A percentile compares a stretch with the other conserved stretches of the same genome.
phyloP scores from a whole-genome alignment of 2,113 vertebrate genomes.

The Psophia crepitans region DNA sequence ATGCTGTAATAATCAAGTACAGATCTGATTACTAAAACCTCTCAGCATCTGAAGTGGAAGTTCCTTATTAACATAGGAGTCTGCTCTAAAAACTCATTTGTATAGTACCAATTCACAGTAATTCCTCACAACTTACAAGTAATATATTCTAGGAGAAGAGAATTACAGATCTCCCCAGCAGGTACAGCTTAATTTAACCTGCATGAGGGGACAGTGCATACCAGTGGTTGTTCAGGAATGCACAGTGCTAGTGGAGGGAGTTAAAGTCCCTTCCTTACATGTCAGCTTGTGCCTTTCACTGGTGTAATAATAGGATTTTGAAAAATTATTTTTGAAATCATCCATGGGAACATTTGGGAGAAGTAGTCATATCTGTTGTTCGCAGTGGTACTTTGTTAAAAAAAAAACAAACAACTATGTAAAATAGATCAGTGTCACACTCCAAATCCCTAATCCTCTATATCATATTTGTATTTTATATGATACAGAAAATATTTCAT shows the following conservation, averaged over 20 bases:
- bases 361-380: neutral
- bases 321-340: neutral
- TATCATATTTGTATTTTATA: neutral
- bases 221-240: neutral
- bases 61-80: neutral
- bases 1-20: neutral
- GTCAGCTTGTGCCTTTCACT: neutral
- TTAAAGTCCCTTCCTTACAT: neutral
- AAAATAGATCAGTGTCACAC: neutral
- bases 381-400: neutral
- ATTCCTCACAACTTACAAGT: neutral
- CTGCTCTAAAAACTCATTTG: neutral
- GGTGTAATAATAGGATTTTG: neutral
- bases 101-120: neutral
- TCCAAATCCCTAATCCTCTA: neutral
- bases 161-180: neutral
- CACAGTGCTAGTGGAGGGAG: neutral
- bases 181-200: neutral
- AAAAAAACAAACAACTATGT: neutral
- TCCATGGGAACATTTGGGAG: neutral
- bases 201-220: neutral
- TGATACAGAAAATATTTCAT: neutral
- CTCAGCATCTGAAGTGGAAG: neutral
- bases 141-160: neutral
- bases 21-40: neutral